Conservation (phyloP, 2,113 vertebrate genomes). For the zebrafish (Danio rerio) region DNA sequence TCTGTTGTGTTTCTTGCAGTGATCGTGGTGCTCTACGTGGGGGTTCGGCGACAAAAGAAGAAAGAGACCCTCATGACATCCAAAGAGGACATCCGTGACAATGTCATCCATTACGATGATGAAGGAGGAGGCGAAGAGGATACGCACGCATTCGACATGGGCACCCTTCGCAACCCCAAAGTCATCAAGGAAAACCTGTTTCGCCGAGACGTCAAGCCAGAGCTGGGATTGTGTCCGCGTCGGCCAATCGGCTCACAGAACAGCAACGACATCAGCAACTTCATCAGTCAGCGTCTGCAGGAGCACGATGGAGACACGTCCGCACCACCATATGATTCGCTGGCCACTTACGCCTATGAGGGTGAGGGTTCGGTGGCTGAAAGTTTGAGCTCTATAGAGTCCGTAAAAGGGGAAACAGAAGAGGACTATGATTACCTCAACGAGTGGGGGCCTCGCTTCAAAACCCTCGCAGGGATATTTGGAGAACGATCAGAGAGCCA, state of each 20-base stretch:
- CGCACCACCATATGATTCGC: constrained; percentile 93
- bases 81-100: constrained; percentile 97
- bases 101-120: constrained; percentile 98
- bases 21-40: constrained; percentile 95
- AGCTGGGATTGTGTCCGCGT: constrained; percentile 76
- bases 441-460: constrained; percentile 96
- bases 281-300: constrained; percentile 89
- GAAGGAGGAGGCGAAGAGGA: constrained; percentile 98
- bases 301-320: constrained; percentile 88
- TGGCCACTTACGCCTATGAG: constrained; percentile 97
- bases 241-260: constrained; percentile 77
- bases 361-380: constrained; percentile 91
- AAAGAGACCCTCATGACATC: constrained; percentile 98
- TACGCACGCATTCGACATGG: constrained; percentile 97
- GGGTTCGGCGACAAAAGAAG: constrained; percentile 91
- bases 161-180: constrained; percentile 94
- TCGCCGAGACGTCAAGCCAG: constrained; percentile 93
- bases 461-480: constrained; percentile 94
- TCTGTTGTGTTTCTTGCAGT: constrained; percentile 69
- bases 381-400: constrained; percentile 94
- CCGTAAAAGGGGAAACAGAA: constrained; percentile 81
- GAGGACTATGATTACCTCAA: constrained; percentile 93
- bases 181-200: constrained; percentile 90
- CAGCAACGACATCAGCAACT: constrained; percentile 90
- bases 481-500: constrained; percentile 83